These are phyloP conservation scores for Ovibos moschatus DNA, from an alignment of 2,113 vertebrate genomes.

Conservation along the genomic window DNA sequence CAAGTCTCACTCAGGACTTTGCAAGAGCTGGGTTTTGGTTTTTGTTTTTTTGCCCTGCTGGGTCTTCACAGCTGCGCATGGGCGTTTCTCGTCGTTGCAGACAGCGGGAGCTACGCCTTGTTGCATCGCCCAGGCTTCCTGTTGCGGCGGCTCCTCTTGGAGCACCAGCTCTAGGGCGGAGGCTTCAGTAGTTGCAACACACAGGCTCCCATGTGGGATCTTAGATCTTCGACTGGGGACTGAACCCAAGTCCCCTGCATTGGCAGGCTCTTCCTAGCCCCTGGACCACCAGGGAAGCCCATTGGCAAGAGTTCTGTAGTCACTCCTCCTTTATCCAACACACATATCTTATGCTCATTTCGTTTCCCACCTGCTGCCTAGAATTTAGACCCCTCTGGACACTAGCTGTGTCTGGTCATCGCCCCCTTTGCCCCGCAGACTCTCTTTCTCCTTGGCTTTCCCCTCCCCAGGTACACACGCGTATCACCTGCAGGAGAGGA, in stretches of 20 bases:
- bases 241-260: not conserved
- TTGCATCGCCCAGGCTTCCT: not conserved
- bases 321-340: not conserved
- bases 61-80: not conserved
- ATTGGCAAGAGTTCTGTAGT: too few relatives aligned
- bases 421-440: not conserved
- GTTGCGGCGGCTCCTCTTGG: rapidly evolving
- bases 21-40: not conserved
- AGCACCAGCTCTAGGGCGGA: rapidly evolving
- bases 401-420: not conserved
- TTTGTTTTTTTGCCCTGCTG: not conserved
- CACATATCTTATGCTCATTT: not conserved
- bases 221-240: not conserved
- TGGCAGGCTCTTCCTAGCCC: not conserved
- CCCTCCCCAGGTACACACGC: rapidly evolving
- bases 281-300: not conserved
- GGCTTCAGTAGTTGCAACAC: not conserved
- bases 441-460: not conserved
- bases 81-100: rapidly evolving
- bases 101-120: not conserved
- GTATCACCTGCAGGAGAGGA: not conserved
- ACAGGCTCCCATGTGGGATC: not conserved
- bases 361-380: not conserved
- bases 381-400: not conserved
- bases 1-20: not conserved